Percentiles rank a stretch among this genome's conserved stretches.
phyloP scores from a whole-genome alignment of 2,888 invertebrate species.

The Scaptomyza flava region DNA sequence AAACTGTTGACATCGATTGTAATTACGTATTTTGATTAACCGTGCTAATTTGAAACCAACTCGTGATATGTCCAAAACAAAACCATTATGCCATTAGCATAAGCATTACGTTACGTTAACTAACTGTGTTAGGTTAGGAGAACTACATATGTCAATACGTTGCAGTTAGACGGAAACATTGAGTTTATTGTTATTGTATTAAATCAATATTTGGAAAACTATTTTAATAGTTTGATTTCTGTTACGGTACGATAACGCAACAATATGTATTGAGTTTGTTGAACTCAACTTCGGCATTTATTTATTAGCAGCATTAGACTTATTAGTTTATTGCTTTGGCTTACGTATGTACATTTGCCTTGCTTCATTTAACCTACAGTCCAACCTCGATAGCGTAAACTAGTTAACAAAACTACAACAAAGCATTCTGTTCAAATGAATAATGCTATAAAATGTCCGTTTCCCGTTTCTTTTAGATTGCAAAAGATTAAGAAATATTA shows the following conservation, averaged over 20 bases:
- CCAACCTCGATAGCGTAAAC: background rate
- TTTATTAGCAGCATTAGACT: conserved; percentile 24
- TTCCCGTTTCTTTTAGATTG: no score
- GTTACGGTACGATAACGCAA: no score
- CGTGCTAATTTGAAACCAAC: conserved; percentile 36
- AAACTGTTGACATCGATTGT: conserved; percentile 22
- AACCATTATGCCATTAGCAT: background rate
- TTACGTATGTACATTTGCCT: background rate
- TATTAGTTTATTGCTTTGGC: conserved; percentile 4
- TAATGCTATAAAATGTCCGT: no score
- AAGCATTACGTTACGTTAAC: background rate
- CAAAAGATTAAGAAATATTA: no score
- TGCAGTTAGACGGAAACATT: background rate
- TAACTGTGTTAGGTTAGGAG: background rate
- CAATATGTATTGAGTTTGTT: conserved; percentile 6
- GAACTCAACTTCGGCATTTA: conserved; percentile 18
- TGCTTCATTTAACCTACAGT: conserved; percentile 2
- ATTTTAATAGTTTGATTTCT: no score
- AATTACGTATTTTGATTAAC: conserved; percentile 18
- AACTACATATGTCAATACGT: conserved; percentile 4
- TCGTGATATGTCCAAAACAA: conserved; percentile 5
- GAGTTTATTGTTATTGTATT: background rate
- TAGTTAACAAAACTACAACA: no score
- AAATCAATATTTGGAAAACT: no score
- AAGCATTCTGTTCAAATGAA: no score